Percentiles rank a stretch among this genome's conserved stretches.
Conservation (phyloP, 1,140 invertebrate species). For the Drosophila aff. region DNA sequence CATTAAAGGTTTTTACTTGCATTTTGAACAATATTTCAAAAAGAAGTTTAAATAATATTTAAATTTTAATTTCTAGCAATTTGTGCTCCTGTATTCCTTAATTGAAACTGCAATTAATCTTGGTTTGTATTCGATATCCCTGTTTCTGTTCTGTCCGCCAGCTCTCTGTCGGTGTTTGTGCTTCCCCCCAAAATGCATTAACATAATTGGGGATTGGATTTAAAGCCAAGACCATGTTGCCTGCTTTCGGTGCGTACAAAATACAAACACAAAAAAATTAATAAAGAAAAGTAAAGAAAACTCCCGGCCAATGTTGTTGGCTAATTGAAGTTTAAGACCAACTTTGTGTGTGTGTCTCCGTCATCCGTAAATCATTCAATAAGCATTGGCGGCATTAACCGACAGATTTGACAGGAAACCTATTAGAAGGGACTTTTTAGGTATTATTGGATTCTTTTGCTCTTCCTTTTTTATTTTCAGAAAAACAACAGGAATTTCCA, state of each 20-base stretch:
- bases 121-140: slow-evolving; percentile 5
- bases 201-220: slow-evolving; percentile 27
- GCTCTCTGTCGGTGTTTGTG: background rate
- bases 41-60: background rate
- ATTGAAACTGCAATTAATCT: slow-evolving; percentile 8
- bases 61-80: background rate
- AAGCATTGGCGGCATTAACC: slow-evolving; percentile 40
- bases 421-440: slow-evolving; percentile 10
- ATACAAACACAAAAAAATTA: background rate
- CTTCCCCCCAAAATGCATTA: slow-evolving; percentile 7
- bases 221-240: slow-evolving; percentile 33
- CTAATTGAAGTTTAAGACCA: slow-evolving; percentile 55
- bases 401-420: slow-evolving; percentile 35
- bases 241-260: no score
- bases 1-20: background rate
- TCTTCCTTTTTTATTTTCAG: background rate
- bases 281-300: background rate
- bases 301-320: slow-evolving; percentile 15
- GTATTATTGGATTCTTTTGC: slow-evolving; percentile 11
- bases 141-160: background rate
- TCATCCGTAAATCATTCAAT: slow-evolving; percentile 55
- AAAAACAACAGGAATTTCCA: background rate
- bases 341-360: slow-evolving; percentile 12
- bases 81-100: background rate
- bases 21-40: background rate